Evolutionary conservation across 2,797 vertebrate genomes (phyloP).

Genomic region (Schizopygopsis malacanthus): DNA sequence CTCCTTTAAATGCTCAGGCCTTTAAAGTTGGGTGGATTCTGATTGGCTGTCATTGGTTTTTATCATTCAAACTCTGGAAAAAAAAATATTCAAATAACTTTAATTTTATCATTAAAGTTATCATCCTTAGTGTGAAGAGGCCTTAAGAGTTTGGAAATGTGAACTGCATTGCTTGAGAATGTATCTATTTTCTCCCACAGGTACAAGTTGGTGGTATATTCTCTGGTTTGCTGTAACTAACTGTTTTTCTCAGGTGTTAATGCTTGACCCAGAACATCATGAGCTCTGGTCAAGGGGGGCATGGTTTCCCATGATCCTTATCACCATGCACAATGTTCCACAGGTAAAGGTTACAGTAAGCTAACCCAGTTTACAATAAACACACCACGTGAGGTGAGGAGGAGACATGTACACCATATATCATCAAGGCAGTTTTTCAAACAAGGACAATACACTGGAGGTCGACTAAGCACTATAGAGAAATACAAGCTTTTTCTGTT

Average conservation of each 20-base stretch:
- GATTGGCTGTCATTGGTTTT: not conserved
- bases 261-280: conserved; percentile 55
- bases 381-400: conserved; percentile 68
- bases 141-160: not conserved
- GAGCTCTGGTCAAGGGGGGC: conserved; percentile 61
- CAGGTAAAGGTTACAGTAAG: conserved; percentile 64
- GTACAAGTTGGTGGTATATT: not conserved
- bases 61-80: not conserved
- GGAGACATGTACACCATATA: conserved; percentile 72
- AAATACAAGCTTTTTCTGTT: conserved; percentile 34
- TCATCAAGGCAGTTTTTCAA: conserved; percentile 69
- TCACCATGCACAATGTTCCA: conserved; percentile 52
- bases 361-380: conserved; percentile 74
- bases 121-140: not conserved
- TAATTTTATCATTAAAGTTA: not conserved
- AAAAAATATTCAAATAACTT: not conserved
- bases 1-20: not conserved
- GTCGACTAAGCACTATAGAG: conserved; percentile 53
- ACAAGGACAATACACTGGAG: conserved; percentile 60
- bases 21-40: not conserved
- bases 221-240: conserved; percentile 26
- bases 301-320: conserved; percentile 59
- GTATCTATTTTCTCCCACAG: conserved; percentile 5
- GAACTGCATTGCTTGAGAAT: conserved; percentile 23
- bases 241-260: conserved; percentile 15